Evolutionary conservation across 1,140 invertebrate species (phyloP).

Genomic region (Sitodiplosis mosellana): DNA sequence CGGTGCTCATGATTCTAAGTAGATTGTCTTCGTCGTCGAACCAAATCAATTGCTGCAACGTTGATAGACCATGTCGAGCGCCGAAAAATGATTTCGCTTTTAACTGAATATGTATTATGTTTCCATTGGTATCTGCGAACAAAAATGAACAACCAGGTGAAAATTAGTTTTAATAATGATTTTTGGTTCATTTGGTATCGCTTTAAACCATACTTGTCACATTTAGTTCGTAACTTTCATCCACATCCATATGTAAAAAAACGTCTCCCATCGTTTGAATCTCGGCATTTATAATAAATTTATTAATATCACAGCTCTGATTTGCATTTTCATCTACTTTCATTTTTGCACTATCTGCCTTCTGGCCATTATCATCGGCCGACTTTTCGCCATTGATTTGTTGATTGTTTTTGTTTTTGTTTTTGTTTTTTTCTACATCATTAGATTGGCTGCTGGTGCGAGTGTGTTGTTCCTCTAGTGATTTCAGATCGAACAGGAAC

Average conservation of each 20-base stretch:
- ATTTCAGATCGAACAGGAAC: slow-evolving; percentile 17
- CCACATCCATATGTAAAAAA: slow-evolving; percentile 41
- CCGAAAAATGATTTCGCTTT: slow-evolving; percentile 52
- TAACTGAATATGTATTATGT: slow-evolving; percentile 40
- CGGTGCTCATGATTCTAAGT: slow-evolving; percentile 37
- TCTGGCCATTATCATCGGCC: not conserved
- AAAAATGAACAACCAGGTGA: not conserved
- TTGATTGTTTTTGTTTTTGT: not conserved
- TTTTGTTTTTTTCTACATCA: not conserved
- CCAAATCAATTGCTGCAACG: slow-evolving; percentile 61
- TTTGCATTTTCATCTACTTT: not conserved
- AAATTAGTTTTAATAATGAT: too few relatives aligned
- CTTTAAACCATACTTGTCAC: slow-evolving; percentile 25
- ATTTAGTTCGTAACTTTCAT: slow-evolving; percentile 52
- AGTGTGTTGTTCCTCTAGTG: too few relatives aligned
- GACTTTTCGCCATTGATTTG: not conserved
- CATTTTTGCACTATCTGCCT: too few relatives aligned
- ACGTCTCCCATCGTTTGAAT: slow-evolving; percentile 29
- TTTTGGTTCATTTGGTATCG: too few relatives aligned
- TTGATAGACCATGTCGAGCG: slow-evolving; percentile 59
- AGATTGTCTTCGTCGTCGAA: slow-evolving; percentile 39
- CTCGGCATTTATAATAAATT: slow-evolving; percentile 30
- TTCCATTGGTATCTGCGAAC: slow-evolving; percentile 22
- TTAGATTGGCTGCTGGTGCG: too few relatives aligned
- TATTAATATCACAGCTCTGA: slow-evolving; percentile 24